Base-by-base conservation (phyloP, 2,113 vertebrate genomes). In the Cyanoramphus novaezelandiae region DNA sequence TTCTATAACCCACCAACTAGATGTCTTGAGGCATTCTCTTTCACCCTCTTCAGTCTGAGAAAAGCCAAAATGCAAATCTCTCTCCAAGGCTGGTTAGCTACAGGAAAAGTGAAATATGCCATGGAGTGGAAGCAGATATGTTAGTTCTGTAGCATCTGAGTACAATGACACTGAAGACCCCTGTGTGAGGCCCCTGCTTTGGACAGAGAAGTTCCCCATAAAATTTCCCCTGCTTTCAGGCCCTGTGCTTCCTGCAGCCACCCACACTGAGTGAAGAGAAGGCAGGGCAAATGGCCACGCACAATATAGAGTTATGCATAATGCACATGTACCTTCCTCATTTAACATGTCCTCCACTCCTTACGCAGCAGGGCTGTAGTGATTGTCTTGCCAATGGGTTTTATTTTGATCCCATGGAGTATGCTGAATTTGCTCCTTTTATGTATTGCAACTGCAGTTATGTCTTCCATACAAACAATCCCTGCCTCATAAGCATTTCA, bases 291-390 rank as follows among this genome's bases (percentile, higher is more conserved):
- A 46, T 5, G 10, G 60, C 5, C 9, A 46, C 25, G 17, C 3
- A 50, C 0, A 0, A 6, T 0, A 0, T 71, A 15, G 10, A 13
- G 57, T 37, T 63, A 0, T 35, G 14, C 17, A 6, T 16, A 6
- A 13, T n/a, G 8, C 24, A 53, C 5, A 7, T 29, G 17, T 20
- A 63, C 11, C 10, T 63, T 82, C 20, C 29, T 35, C 0, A 1
- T 76, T 47, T 44, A 82, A n/a, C 0, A 2, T 47, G 25, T 41
- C 5, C 24, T 69, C 18, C 9, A 3, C 10, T 76, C 29, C 20
- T 50, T n/a, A 18, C 0, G 1, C 19, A 75, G 50, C 31, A 77
- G 47, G n/a, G 7, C 7, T 76, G 7, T 7, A 24, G 29, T 52
- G 18, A 29, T 21, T 77, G 17, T 18, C 35, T 64, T 50, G 49